Base-by-base conservation (phyloP, 2,888 invertebrate species). In the Monochamus alternatus region DNA sequence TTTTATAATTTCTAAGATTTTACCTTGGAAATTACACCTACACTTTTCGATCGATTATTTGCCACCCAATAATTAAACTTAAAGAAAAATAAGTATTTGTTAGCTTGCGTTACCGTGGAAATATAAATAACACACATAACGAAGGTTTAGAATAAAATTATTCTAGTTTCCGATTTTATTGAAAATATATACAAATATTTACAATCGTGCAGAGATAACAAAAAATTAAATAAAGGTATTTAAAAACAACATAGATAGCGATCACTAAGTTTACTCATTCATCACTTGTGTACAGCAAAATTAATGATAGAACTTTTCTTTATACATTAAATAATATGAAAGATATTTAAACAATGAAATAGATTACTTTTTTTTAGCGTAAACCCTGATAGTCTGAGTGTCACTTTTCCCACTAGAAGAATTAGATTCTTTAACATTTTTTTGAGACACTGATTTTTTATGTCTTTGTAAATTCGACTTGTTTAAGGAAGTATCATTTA, bases 401-500 rank as follows among this genome's bases (percentile, higher is more conserved):
- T 72, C 68, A 30, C 62, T 73, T 52, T 65, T 74, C 10, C 55
- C 10, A 47, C 5, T 60, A 5, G 69, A 44, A 31, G 58, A 43
- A 32, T 14, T 9, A 31, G 59, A 22, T 5, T 68, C 68, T 44
- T 68, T 68, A 32, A 31, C 14, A 30, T 10, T 47, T 31, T 60
- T 69, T 30, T 69, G 69, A 38, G 68, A 47, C 3, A 73, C 52
- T 22, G 38, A 60, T 58, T 75, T 78, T 32, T 76, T 77, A 55
- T 71, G 70, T 47, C 65, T 79, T 30, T 71, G 73, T 12, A 73
- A 75, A 44, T 55, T 70, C 12, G 74, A 43, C 59, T 77, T 75
- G 32, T 55, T 72, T n/a, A 51, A 43, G 5, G 67, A 75, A 30
- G 66, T 38, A 0, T 79, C 81, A 47, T 78, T 75, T 7, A 78